Evolutionary conservation across 2,888 invertebrate species (phyloP).

Genomic region (Anagyrus pseudococci): DNA sequence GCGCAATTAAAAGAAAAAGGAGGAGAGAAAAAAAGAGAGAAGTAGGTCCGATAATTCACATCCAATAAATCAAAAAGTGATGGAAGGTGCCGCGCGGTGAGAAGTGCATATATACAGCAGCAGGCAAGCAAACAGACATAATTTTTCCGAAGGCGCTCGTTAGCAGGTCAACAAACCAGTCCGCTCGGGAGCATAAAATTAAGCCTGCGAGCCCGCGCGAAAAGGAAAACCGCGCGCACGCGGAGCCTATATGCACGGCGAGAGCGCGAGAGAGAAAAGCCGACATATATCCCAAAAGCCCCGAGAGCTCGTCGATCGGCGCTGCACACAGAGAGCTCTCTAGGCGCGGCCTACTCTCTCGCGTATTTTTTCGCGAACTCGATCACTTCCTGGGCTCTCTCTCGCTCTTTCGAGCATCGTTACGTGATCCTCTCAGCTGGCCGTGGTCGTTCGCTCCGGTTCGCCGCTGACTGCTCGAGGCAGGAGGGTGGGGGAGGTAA

Average conservation of each 20-base stretch:
- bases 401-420: not conserved
- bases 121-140: too few species aligned
- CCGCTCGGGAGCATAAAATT: not conserved
- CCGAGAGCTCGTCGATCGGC: not conserved
- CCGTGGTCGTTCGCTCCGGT: not conserved
- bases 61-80: too few species aligned
- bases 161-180: too few species aligned
- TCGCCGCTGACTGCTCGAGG: not conserved
- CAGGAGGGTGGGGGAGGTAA: slow-evolving; percentile 13
- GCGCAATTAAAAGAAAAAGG: too few species aligned
- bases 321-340: not conserved
- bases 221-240: not conserved
- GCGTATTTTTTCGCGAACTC: not conserved
- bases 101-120: too few species aligned
- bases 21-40: too few species aligned
- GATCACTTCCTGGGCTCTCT: not conserved
- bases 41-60: too few species aligned
- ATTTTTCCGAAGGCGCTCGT: too few species aligned
- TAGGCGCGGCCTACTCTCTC: not conserved
- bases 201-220: too few species aligned
- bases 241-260: too few species aligned
- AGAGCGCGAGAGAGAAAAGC: not conserved
- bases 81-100: too few species aligned
- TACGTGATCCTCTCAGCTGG: not conserved
- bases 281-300: not conserved